Percentiles rank a stretch among this genome's conserved stretches.
These are phyloP conservation scores for Papilio polyxenes DNA, from an alignment of 1,140 invertebrate species.

Conservation along the genomic window DNA sequence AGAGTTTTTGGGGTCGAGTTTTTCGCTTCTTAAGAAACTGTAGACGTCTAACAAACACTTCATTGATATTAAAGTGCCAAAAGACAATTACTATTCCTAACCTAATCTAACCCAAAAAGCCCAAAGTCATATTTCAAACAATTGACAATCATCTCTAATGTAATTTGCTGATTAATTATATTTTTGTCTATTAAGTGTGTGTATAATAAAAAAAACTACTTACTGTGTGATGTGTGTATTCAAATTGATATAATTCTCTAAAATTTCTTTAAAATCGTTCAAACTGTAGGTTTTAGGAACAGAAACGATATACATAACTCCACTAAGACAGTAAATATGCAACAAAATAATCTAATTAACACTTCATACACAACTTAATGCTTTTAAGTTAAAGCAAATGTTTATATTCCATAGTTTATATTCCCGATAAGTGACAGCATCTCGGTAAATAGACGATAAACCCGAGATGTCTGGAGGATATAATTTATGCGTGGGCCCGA, in stretches of 20 bases:
- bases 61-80: not conserved
- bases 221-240: not conserved
- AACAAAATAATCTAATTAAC: no score
- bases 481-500: constrained; percentile 11
- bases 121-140: not conserved
- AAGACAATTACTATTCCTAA: not conserved
- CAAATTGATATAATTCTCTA: no score
- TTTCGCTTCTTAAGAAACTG: constrained; percentile 1
- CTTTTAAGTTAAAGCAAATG: not conserved
- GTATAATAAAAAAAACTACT: not conserved
- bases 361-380: no score
- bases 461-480: constrained; percentile 11
- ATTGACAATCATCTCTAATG: not conserved
- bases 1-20: constrained; percentile 9
- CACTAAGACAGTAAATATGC: no score
- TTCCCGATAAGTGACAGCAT: constrained; percentile 11
- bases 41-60: not conserved
- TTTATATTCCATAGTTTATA: not conserved
- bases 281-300: no score
- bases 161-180: not conserved
- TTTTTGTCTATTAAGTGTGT: not conserved
- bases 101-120: not conserved
- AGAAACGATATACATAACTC: no score
- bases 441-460: constrained; percentile 6
- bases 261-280: no score